Base-by-base conservation (phyloP, 2,797 vertebrate species). In the Gadopsis marmoratus region DNA sequence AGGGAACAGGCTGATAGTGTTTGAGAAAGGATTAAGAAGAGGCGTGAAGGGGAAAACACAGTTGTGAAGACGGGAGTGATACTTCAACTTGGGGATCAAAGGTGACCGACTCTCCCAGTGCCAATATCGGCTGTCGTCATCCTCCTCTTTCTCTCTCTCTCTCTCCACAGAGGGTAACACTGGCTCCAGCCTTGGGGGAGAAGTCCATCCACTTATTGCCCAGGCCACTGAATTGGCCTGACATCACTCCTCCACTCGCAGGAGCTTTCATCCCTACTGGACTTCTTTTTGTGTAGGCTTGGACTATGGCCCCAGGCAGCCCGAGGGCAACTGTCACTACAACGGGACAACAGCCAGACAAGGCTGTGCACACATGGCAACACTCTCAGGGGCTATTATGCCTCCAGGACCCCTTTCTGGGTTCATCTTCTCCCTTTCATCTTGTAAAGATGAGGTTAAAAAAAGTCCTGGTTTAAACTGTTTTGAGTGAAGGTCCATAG, bases 391-490 rank as follows among this genome's bases (percentile, higher is more conserved):
- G 84, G 82, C 82, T 60, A 91, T 90, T 90, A 89, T 45, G 81
- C 81, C 84, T 86, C 48, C 82, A 86, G 81, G 71, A 39, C 70
- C 66, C 58, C 13, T 81, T 70, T 88, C 79, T 75, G 79, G 71
- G 84, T 88, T 91, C 90, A 79, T 91, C 91, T 69, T 87, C 85
- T 72, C 60, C 86, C 88, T 90, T 94, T 94, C 89, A 94, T 94
- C 91, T 93, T 88, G 53, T 50, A 23, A 71, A 77, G 65, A 81
- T 29, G 68, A 80, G 88, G 88, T 91, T 88, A 91, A 89, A 85
- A 81, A 84, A 82, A 77, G 79, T 74, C 60, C 84, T 76, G 9
- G 59, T 83, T 91, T 71, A 88, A 92, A 90, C 61, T 58, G 70
- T 82, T 85, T 72, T 62, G 74, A 90, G 75, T 69, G 83, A 88